Conservation (phyloP, 2,888 invertebrate species). For the Diaperis boleti region DNA sequence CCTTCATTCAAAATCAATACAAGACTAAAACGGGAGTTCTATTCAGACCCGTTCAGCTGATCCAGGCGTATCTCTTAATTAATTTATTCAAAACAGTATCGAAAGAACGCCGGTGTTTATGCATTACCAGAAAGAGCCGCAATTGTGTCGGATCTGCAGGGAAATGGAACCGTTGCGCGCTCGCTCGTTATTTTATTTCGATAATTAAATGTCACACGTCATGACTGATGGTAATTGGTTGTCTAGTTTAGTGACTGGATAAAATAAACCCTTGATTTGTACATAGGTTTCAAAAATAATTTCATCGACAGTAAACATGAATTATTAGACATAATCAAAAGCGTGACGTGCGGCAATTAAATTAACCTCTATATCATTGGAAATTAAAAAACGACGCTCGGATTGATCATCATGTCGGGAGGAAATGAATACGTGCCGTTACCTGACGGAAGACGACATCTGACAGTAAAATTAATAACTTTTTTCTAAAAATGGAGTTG, state of each 20-base stretch:
- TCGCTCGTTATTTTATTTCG: slow-evolving; percentile 34
- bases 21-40: no score
- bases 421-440: no score
- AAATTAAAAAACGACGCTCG: not conserved
- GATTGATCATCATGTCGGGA: not conserved
- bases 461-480: no score
- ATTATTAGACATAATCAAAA: slow-evolving; percentile 17
- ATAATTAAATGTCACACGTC: slow-evolving; percentile 40
- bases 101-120: no score
- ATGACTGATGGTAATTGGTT: slow-evolving; percentile 42
- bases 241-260: slow-evolving; percentile 30
- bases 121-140: no score
- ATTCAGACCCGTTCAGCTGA: no score
- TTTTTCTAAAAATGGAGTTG: no score
- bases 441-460: no score
- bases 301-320: slow-evolving; percentile 6
- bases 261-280: slow-evolving; percentile 35
- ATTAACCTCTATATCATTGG: slow-evolving; percentile 2
- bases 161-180: slow-evolving; percentile 22
- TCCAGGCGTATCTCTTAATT: no score
- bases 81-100: no score
- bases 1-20: no score
- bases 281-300: slow-evolving; percentile 26
- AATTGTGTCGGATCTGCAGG: not conserved
- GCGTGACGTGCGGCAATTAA: not conserved